These are phyloP conservation scores for Oreochromis tanganicae DNA, from an alignment of 2,113 vertebrate species.

Conservation along the genomic window DNA sequence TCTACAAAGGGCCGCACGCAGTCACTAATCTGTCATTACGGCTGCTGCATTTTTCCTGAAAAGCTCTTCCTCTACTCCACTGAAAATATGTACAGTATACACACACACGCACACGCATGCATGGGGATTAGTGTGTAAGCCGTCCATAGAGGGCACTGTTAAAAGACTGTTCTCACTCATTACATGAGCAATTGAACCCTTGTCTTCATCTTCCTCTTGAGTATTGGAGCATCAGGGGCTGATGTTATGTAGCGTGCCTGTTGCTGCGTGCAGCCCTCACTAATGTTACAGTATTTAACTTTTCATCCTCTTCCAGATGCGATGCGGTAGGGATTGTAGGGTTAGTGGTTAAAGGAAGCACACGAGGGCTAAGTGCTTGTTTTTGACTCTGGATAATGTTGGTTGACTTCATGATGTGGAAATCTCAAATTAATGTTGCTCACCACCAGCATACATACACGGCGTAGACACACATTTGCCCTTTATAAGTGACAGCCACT, in stretches of 20 bases:
- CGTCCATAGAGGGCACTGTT: slow-evolving; percentile 27
- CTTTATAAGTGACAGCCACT: not conserved
- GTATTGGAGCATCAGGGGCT: not conserved
- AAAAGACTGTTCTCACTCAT: slow-evolving; percentile 44
- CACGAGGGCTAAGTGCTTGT: not conserved
- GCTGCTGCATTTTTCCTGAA: slow-evolving; percentile 34
- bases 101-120: not conserved
- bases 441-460: not conserved
- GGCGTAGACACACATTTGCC: not conserved
- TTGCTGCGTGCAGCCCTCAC: not conserved
- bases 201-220: not conserved
- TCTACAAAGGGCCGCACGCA: slow-evolving; percentile 10
- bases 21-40: slow-evolving; percentile 47
- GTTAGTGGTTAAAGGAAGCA: not conserved
- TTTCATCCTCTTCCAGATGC: not conserved
- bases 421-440: not conserved
- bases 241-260: not conserved
- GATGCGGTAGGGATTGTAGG: not conserved
- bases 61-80: not conserved
- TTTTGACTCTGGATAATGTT: not conserved
- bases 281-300: not conserved
- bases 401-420: not conserved
- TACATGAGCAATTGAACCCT: slow-evolving; percentile 35
- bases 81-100: not conserved
- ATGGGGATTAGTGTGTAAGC: slow-evolving; percentile 54